Conservation (phyloP, 2,113 vertebrate genomes). For the Brienomyrus longianalis region DNA sequence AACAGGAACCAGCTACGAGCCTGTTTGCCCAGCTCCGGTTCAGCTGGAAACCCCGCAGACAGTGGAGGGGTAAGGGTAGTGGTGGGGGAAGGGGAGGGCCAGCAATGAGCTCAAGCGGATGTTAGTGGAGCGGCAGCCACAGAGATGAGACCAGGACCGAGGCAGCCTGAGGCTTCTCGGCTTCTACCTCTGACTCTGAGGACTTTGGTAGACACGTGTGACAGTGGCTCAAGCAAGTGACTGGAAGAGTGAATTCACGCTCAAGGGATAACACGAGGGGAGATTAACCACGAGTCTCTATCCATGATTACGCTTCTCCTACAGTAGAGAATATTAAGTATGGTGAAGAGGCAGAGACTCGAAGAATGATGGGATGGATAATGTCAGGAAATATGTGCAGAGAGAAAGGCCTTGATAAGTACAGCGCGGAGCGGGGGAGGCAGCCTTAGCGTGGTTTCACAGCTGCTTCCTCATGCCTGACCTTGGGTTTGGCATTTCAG, state of each 20-base stretch:
- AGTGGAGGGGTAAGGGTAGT: not conserved
- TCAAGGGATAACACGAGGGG: not conserved
- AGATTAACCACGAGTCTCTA: not conserved
- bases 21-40: slow-evolving; percentile 9
- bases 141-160: not conserved
- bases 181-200: not conserved
- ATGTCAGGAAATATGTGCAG: slow-evolving; percentile 16
- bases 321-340: not conserved
- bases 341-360: not conserved
- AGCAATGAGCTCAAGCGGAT: not conserved
- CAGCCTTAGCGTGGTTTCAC: not conserved
- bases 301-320: not conserved
- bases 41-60: slow-evolving; percentile 14
- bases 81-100: not conserved
- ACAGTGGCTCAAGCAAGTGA: not conserved
- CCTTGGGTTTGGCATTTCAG: slow-evolving; percentile 20
- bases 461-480: slow-evolving; percentile 23
- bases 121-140: not conserved
- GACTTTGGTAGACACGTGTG: not conserved
- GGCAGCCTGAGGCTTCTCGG: not conserved
- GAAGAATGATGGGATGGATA: slow-evolving; percentile 20
- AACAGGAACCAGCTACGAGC: slow-evolving; percentile 25
- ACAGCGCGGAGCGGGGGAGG: not conserved
- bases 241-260: not conserved
- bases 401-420: slow-evolving; percentile 5